A percentile compares a stretch with the other conserved stretches of the same genome.
Evolutionary conservation across 2,797 vertebrate species (phyloP).

Genomic region (Semotilus atromaculatus): DNA sequence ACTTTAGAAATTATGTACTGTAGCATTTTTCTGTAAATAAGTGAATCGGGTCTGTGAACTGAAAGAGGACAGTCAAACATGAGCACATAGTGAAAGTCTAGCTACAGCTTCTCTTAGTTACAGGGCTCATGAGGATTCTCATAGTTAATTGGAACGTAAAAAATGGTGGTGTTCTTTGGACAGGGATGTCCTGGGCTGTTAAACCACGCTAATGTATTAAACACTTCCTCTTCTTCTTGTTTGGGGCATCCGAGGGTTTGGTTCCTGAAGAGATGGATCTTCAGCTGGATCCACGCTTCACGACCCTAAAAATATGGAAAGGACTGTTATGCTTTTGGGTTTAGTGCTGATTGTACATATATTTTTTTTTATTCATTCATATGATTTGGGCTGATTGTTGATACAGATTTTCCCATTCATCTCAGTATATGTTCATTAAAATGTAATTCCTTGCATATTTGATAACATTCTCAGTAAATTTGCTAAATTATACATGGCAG

Average conservation of each 20-base stretch:
- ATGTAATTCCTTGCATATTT: neutral
- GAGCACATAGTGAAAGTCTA: neutral
- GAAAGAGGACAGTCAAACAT: neutral
- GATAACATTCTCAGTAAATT: neutral
- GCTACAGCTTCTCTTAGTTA: conserved; percentile 46
- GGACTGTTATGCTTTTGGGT: neutral
- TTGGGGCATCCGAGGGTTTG: conserved; percentile 69
- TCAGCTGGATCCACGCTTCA: conserved; percentile 77
- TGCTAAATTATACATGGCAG: neutral
- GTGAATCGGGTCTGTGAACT: neutral
- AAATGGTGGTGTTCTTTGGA: conserved; percentile 63
- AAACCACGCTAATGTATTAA: rapidly evolving
- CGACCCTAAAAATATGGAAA: conserved; percentile 61
- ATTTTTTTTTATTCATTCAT: neutral
- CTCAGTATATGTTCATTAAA: neutral
- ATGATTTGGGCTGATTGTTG: neutral
- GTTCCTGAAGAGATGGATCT: conserved; percentile 71
- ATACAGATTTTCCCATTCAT: neutral
- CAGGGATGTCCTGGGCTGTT: conserved; percentile 67
- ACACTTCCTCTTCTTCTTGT: neutral
- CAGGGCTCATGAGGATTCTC: conserved; percentile 69
- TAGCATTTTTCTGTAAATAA: neutral
- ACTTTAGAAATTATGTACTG: neutral
- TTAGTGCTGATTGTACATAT: neutral
- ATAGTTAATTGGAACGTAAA: conserved; percentile 73